phyloP scores from a whole-genome alignment of 2,888 invertebrate species.

The Morpho helenor region DNA sequence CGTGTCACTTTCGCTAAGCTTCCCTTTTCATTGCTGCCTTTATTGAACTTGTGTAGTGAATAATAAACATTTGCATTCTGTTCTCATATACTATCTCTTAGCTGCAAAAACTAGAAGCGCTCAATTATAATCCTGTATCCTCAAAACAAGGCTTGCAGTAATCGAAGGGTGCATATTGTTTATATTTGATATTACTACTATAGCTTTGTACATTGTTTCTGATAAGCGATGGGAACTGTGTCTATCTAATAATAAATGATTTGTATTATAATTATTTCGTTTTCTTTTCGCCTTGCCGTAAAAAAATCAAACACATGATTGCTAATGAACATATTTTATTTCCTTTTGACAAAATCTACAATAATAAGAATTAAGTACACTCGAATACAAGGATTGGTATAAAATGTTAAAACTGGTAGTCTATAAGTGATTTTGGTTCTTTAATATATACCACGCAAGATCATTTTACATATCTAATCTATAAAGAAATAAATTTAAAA shows the following conservation, averaged over 20 bases:
- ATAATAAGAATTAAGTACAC: conserved; percentile 76
- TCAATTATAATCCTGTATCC: conserved; percentile 74
- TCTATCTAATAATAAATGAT: conserved; percentile 85
- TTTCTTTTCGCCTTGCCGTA: conserved; percentile 34
- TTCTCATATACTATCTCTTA: conserved; percentile 62
- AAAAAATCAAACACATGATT: conserved; percentile 41
- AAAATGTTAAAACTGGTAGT: conserved; percentile 73
- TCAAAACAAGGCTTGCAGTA: conserved; percentile 76
- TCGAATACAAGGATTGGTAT: conserved; percentile 78
- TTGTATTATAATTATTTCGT: conserved; percentile 79
- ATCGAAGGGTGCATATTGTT: conserved; percentile 80
- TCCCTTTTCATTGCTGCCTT: conserved; percentile 70
- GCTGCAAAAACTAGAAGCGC: conserved; percentile 76
- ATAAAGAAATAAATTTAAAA: conserved; percentile 35
- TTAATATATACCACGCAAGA: conserved; percentile 62
- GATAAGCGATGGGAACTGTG: conserved; percentile 85
- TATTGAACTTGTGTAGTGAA: conserved; percentile 71
- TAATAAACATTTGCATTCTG: conserved; percentile 75
- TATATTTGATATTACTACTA: conserved; percentile 81
- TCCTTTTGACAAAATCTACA: conserved; percentile 76
- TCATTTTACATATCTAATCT: conserved; percentile 44
- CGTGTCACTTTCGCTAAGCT: conserved; percentile 64
- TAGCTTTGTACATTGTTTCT: conserved; percentile 86
- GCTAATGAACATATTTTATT: conserved; percentile 77
- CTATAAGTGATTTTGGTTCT: conserved; percentile 72